These are phyloP conservation scores for Nasonia giraulti DNA, from an alignment of 1,140 invertebrate species.

Conservation along the genomic window DNA sequence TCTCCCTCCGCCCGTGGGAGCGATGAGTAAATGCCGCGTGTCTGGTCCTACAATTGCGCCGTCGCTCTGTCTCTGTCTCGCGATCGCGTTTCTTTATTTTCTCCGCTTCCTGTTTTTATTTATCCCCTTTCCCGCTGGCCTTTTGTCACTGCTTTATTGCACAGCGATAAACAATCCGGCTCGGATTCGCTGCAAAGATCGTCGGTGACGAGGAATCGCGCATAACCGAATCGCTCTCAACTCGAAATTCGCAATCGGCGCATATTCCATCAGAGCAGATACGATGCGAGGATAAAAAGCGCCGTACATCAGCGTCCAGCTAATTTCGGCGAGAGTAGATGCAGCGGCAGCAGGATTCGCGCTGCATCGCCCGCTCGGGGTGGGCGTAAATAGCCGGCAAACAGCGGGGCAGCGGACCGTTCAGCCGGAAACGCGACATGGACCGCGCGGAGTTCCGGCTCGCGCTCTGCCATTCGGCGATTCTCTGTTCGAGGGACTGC, in stretches of 20 bases:
- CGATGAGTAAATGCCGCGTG: conserved; percentile 50
- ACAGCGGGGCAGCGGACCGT: conserved; percentile 61
- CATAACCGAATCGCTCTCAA: too few relatives aligned
- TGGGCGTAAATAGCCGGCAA: conserved; percentile 63
- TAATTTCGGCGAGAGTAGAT: conserved; percentile 7
- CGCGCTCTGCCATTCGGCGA: neutral
- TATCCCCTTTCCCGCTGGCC: neutral
- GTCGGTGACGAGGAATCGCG: too few relatives aligned
- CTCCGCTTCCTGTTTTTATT: conserved; percentile 29
- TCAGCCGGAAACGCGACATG: conserved; percentile 65
- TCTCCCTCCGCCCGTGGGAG: conserved; percentile 46
- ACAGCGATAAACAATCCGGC: neutral
- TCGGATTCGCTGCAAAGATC: too few relatives aligned
- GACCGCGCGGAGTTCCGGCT: conserved; percentile 56
- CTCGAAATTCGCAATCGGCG: neutral
- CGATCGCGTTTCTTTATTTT: conserved; percentile 3
- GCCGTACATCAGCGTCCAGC: neutral
- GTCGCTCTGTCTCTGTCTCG: conserved; percentile 2
- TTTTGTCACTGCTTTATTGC: neutral
- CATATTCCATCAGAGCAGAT: neutral
- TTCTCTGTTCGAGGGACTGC: neutral
- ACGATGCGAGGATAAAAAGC: neutral
- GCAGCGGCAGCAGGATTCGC: conserved; percentile 6
- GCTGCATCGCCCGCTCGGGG: conserved; percentile 16
- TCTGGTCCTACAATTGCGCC: neutral